Conservation (phyloP, 2,888 invertebrate species). For the Megalurothrips usitatus region DNA sequence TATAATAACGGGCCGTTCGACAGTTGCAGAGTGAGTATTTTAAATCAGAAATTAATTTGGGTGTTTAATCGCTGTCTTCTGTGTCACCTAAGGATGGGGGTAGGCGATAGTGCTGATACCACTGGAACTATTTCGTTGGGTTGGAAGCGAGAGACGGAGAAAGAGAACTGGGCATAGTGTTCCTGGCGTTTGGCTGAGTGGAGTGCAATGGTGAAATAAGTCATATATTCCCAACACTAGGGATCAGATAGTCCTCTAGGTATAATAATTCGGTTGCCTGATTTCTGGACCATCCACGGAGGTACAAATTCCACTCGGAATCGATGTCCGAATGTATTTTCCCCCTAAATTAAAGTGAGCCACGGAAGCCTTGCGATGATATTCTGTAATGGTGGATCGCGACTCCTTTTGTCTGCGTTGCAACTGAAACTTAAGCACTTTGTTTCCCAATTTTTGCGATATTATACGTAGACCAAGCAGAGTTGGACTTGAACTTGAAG, state of each 20-base stretch:
- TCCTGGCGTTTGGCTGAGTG: constrained; percentile 1
- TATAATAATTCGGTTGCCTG: neutral
- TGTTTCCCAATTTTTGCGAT: neutral
- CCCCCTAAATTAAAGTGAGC: neutral
- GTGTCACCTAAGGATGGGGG: too few relatives aligned
- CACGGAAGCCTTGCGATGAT: constrained; percentile 20
- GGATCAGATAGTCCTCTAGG: constrained; percentile 4
- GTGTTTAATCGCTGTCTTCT: too few relatives aligned
- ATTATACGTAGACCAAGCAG: neutral
- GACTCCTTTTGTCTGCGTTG: constrained; percentile 36
- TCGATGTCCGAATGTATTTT: neutral
- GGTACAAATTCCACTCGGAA: neutral
- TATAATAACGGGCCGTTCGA: neutral
- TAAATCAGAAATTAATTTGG: too few relatives aligned
- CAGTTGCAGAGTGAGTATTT: too few relatives aligned
- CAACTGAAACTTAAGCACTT: neutral
- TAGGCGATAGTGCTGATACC: neutral
- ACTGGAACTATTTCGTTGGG: neutral
- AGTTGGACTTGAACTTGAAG: neutral
- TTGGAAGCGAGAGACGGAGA: neutral
- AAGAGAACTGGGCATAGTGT: neutral
- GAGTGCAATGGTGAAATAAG: constrained; percentile 20
- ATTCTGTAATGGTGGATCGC: constrained; percentile 36
- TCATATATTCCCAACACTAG: neutral
- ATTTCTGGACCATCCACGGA: neutral